Evolutionary conservation across 1,140 invertebrate genomes (phyloP), one percentile per base, ranked within the genome.

Genomic region (Macrobrachium rosenbergii): DNA sequence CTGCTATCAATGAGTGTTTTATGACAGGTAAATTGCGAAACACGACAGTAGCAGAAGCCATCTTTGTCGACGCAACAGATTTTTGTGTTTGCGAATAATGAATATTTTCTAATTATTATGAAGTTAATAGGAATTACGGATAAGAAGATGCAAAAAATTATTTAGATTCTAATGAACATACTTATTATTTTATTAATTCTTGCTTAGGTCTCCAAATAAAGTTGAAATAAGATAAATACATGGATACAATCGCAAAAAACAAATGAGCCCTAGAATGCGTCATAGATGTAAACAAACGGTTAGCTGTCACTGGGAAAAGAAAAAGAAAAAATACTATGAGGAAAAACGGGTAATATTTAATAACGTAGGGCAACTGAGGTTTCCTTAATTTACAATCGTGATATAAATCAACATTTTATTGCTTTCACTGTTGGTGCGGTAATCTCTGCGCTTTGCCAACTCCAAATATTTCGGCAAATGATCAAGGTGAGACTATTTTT

Each of bases 11-110:
- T 19, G 89, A 89, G 72, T 89, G 89, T 86, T 88, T 89, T 17
- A 89, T 76, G 37, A 89, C 45, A 17, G 89, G 85, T 63, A 89
- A 86, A 86, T 89, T 85, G 52, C 89, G 89, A 84, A 88, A 88
- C 67, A 88, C 73, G 52, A 72, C 80, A 69, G 75, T 69, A 76
- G 82, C 75, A 83, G 82, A 79, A 83, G 80, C 75, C 80, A 83
- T 88, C 87, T 83, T 79, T 64, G 80, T 83, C 81, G 76, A 88
- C 87, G 87, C 82, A 88, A 83, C 85, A 87, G 85, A 87, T 82
- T 64, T 52, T 75, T 16, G 78, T 79, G 85, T 81, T 87, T 52
- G 63, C 17, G 52, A 52, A 17, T 62, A 60, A 80, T 17, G 16
- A 11, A 23, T 23, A 60, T 28, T 60, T 28, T 12, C n/a, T 19